These are phyloP conservation scores for Seriola quinqueradiata DNA, from an alignment of 2,113 vertebrate genomes.

Conservation along the genomic window DNA sequence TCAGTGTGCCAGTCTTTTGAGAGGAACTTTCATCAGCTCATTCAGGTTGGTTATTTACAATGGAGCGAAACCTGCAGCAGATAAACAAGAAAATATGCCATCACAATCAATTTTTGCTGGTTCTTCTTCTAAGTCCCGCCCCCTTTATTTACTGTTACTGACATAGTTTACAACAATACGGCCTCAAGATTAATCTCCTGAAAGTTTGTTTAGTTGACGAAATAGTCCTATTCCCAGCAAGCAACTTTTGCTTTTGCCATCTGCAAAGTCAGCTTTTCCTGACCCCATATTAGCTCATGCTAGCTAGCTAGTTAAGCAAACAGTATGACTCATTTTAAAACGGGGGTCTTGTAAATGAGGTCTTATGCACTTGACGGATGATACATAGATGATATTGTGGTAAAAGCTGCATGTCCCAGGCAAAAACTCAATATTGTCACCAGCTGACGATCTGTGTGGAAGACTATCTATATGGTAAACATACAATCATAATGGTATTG, in stretches of 20 bases:
- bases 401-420: no score
- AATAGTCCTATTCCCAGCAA: neutral
- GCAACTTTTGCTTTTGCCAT: neutral
- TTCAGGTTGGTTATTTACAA: conserved; percentile 38
- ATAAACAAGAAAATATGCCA: neutral
- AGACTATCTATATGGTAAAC: no score
- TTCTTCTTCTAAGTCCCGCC: neutral
- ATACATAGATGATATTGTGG: neutral
- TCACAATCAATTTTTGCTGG: neutral
- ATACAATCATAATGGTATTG: neutral
- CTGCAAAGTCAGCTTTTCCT: neutral
- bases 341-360: neutral
- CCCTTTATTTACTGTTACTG: neutral
- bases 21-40: conserved; percentile 30
- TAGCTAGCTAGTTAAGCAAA: neutral
- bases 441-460: neutral
- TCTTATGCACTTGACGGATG: neutral
- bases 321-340: neutral
- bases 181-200: neutral
- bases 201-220: neutral
- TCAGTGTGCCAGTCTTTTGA: conserved; percentile 37
- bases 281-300: neutral
- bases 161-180: neutral
- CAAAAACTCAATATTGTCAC: neutral
- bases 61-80: conserved; percentile 30